Base-by-base conservation (phyloP, 2,888 invertebrate genomes). In the Hemicrepidius hirtus region DNA sequence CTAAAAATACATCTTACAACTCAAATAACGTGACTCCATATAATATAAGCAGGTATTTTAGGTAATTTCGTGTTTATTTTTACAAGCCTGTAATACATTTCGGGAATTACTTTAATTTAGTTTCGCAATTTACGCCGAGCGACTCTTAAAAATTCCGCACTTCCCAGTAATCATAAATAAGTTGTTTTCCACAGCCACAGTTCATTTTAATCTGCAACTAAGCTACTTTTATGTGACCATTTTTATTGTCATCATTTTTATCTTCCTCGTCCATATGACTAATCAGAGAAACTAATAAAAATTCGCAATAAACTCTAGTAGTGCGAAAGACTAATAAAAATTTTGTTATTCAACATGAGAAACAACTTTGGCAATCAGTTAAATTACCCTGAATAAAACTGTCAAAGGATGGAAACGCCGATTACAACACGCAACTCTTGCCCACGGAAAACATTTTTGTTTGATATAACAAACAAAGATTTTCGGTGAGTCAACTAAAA, bases 361-460 rank as follows among this genome's bases (percentile, higher is more conserved):
- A 68, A 68, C 59, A 68, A 68, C 68, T 68, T 68, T 53, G 40
- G 68, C 53, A 62, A 62, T 62, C 53, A 24, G 18, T 41, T 50
- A 63, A 68, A 68, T 68, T 68, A 41, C 62, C 41, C 50, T 21
- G 59, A 68, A 68, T 68, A 68, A 68, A 68, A 68, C 68, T 68
- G 68, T 62, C 68, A 62, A 50, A 62, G 24, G n/a, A 21, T 59
- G 55, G 41, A 57, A 66, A 55, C 40, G 21, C 13, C 55, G 6
- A 68, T 40, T 21, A 28, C 7, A 12, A 18, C 63, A 63, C 49
- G 63, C 49, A 49, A 49, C 62, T 10, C 13, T 62, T 62, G 18
- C 57, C 57, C 57, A 60, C 41, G 13, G 37, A 60, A 60, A 60
- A 57, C n/a, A 57, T 57, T 35, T 18, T 10, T 49, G 20, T n/a